These are phyloP conservation scores for Drosophila rellima DNA, from an alignment of 2,888 invertebrate species.

Conservation along the genomic window DNA sequence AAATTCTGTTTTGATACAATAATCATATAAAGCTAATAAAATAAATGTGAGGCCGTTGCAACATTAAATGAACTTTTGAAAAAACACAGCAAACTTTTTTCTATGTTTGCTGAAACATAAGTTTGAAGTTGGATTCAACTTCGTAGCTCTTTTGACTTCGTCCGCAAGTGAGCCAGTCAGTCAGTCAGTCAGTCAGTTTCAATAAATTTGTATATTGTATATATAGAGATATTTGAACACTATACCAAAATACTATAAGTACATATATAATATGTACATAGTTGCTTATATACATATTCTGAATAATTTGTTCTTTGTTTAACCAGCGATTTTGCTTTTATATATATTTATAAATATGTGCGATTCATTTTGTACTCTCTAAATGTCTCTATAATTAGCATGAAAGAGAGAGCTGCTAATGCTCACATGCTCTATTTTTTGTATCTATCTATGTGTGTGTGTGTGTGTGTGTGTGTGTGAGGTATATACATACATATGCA, in stretches of 20 bases:
- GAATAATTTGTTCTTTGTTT: slow-evolving; percentile 25
- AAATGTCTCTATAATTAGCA: slow-evolving; percentile 62
- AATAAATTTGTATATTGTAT: background rate
- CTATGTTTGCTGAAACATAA: no score
- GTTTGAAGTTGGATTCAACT: background rate
- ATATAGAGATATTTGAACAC: background rate
- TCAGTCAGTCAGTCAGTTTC: background rate
- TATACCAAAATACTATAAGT: background rate
- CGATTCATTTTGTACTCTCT: slow-evolving; percentile 12
- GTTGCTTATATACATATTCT: slow-evolving; percentile 10
- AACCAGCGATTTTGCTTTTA: slow-evolving; percentile 8
- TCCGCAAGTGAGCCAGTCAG: no score
- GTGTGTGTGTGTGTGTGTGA: slow-evolving; percentile 1
- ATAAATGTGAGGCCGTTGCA: no score
- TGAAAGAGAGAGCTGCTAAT: slow-evolving; percentile 37
- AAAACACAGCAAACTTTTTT: no score
- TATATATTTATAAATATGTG: slow-evolving; percentile 7
- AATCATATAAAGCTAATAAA: no score
- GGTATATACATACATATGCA: slow-evolving; percentile 21
- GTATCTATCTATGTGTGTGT: background rate
- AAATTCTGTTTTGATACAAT: background rate
- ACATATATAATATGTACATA: background rate
- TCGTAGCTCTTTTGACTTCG: background rate
- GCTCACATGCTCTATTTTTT: background rate
- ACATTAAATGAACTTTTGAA: background rate